These are phyloP conservation scores for Columba livia DNA, from an alignment of 2,113 vertebrate genomes.

Conservation along the genomic window DNA sequence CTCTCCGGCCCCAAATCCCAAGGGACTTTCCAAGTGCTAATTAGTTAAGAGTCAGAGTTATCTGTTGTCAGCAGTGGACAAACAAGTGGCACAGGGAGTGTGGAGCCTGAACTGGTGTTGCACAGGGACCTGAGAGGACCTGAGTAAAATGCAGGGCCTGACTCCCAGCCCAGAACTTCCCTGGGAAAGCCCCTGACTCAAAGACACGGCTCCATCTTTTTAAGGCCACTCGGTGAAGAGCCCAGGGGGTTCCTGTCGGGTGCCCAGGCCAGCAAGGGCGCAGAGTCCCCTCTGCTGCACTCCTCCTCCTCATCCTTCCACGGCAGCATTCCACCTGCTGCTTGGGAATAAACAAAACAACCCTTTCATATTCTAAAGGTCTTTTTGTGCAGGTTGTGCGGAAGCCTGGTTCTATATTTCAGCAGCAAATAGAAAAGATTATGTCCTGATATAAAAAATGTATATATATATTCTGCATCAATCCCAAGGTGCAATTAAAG, in stretches of 20 bases:
- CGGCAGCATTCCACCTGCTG: neutral
- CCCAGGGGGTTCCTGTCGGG: neutral
- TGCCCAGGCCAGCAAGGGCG: neutral
- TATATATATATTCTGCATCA: neutral
- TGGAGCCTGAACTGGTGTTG: neutral
- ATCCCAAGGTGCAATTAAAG: neutral
- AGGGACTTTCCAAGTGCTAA: neutral
- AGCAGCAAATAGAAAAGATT: neutral
- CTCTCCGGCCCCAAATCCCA: neutral
- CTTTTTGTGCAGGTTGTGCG: neutral
- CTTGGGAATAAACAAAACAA: neutral
- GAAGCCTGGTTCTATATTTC: neutral
- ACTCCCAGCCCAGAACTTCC: neutral
- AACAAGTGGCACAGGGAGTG: neutral
- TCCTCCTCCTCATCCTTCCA: neutral
- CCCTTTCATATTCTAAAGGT: neutral
- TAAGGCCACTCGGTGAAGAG: neutral
- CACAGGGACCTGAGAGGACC: neutral
- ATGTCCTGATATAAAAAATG: neutral
- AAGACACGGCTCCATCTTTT: neutral
- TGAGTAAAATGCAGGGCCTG: neutral
- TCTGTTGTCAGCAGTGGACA: neutral
- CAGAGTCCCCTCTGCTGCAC: constrained; percentile 49
- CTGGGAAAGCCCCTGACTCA: neutral
- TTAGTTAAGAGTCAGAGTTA: neutral